phyloP scores from a whole-genome alignment of 2,797 vertebrate species.

The Sciurus carolinensis region DNA sequence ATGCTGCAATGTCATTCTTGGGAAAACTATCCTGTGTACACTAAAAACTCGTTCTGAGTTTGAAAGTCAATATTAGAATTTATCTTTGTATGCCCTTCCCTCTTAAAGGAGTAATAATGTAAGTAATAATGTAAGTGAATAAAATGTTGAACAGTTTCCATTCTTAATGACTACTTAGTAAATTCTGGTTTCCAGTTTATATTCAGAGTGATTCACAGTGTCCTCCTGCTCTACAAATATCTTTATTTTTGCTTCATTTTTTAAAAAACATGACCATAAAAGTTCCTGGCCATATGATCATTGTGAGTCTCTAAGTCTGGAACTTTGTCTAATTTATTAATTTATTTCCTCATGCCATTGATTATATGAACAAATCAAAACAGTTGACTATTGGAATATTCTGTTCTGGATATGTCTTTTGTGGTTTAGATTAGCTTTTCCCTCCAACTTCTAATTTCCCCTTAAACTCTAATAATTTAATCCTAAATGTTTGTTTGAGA shows the following conservation, averaged over 20 bases:
- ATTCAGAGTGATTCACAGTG: neutral
- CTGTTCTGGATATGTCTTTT: neutral
- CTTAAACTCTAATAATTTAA: neutral
- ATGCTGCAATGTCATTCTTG: neutral
- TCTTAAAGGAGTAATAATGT: neutral
- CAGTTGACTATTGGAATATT: neutral
- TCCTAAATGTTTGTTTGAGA: neutral
- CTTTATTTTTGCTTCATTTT: neutral
- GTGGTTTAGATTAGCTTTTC: neutral
- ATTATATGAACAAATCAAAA: neutral
- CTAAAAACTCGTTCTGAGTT: neutral
- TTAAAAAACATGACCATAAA: neutral
- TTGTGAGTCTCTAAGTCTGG: neutral
- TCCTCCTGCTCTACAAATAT: neutral
- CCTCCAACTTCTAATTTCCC: neutral
- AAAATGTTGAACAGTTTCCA: neutral
- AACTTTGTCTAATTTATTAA: neutral
- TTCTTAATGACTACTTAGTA: neutral
- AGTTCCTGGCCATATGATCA: neutral
- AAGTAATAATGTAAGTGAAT: neutral
- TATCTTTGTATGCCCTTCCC: neutral
- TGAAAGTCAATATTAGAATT: neutral
- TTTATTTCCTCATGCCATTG: neutral
- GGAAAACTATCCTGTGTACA: neutral
- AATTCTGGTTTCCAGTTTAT: neutral